phyloP scores from a whole-genome alignment of 1,140 invertebrate species.

The Drosophila neocordata region DNA sequence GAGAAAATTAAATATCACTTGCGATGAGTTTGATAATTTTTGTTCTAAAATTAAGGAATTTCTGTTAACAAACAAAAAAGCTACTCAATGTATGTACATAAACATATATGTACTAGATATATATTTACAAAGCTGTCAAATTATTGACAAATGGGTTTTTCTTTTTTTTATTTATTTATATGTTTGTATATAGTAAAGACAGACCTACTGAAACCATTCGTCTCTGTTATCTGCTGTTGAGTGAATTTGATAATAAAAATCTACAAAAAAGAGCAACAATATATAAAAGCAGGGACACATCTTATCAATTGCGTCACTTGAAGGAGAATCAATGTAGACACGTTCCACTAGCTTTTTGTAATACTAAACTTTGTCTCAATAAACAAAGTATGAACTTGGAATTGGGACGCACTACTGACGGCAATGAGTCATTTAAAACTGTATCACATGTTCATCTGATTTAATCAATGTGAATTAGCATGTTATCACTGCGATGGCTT shows the following conservation, averaged over 20 bases:
- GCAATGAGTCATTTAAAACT: constrained; percentile 49
- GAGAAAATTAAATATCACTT: not conserved
- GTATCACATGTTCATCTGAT: constrained; percentile 54
- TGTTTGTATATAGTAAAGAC: constrained; percentile 24
- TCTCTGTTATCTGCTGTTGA: constrained; percentile 24
- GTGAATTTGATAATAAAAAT: constrained; percentile 23
- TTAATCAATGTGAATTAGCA: constrained; percentile 68
- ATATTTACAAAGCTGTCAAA: constrained; percentile 71
- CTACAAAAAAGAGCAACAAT: constrained; percentile 10
- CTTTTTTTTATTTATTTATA: constrained; percentile 18
- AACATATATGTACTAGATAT: constrained; percentile 37
- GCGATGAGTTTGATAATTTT: constrained; percentile 1
- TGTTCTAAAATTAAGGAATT: not conserved
- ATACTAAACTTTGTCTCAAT: constrained; percentile 34
- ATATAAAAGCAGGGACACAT: not conserved
- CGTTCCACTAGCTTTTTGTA: constrained; percentile 23
- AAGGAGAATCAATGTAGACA: constrained; percentile 11
- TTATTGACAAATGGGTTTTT: constrained; percentile 70
- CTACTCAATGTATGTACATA: constrained; percentile 25
- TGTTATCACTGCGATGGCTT: constrained; percentile 41
- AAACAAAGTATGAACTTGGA: constrained; percentile 35
- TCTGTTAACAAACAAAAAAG: constrained; percentile 9
- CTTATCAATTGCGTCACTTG: constrained; percentile 69
- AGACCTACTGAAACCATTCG: constrained; percentile 32
- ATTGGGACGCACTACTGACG: constrained; percentile 15